A percentile compares a stretch with the other conserved stretches of the same genome.
phyloP scores from a whole-genome alignment of 2,888 invertebrate species.

The Zygogramma bicolorata region DNA sequence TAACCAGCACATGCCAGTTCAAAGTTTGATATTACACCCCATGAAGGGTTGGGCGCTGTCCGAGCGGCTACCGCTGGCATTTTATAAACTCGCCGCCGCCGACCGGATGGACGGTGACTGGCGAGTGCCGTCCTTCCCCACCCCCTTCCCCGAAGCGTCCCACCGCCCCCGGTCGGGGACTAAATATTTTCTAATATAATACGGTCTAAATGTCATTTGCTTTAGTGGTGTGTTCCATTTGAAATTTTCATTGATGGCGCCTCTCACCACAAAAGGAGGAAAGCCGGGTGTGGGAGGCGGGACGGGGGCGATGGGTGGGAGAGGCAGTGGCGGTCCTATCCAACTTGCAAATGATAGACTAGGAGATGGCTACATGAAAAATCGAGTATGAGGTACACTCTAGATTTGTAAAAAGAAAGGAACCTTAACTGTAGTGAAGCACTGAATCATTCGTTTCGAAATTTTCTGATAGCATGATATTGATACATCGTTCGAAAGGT shows the following conservation, averaged over 20 bases:
- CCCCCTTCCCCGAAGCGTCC: conserved; percentile 13
- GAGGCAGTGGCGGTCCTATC: too few species aligned
- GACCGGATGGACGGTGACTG: conserved; percentile 35
- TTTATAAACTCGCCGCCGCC: conserved; percentile 43
- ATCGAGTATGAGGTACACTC: too few species aligned
- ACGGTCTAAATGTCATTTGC: conserved; percentile 45
- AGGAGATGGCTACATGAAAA: too few species aligned
- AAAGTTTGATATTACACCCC: conserved; percentile 31
- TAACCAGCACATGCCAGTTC: conserved; percentile 25
- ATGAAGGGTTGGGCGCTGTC: conserved; percentile 23
- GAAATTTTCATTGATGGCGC: conserved; percentile 36
- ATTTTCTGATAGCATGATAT: too few species aligned
- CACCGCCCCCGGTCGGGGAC: conserved; percentile 27
- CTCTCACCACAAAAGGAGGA: conserved; percentile 21
- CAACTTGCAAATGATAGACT: too few species aligned
- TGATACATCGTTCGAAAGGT: too few species aligned
- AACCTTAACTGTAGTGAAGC: too few species aligned
- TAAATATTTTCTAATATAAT: conserved; percentile 46
- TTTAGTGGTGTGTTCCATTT: conserved; percentile 40
- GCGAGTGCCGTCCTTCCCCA: conserved; percentile 29
- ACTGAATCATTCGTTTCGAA: too few species aligned
- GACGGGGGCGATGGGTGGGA: neutral
- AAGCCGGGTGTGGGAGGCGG: conserved; percentile 7
- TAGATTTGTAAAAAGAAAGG: too few species aligned
- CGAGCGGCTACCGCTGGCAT: conserved; percentile 33